Base-by-base conservation (phyloP, 2,113 vertebrate species). In the Amphilophus citrinellus region DNA sequence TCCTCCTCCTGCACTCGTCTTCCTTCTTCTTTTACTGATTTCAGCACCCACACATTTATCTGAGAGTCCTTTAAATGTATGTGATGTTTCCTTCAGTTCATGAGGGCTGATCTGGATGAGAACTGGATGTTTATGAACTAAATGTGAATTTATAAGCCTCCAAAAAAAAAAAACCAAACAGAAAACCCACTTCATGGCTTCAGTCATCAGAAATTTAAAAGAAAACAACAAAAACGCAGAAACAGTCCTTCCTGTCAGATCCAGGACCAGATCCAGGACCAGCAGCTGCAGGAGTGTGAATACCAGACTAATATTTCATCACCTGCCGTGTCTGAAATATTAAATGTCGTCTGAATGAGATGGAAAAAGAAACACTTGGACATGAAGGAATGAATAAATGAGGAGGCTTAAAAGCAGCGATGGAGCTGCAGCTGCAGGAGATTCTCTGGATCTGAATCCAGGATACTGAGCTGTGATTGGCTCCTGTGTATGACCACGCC, bases 241-340 rank as follows among this genome's bases (percentile, higher is more conserved):
- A 20, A 56, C 7, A 18, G 7, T 20, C 8, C 53, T 20, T 56
- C 53, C 18, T 56, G 18, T 7, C 50, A 56, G 17, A 73, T 13
- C 17, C 1, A 15, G 7, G 10, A 50, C 15, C 24, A 20, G 66
- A 71, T 53, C 17, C 44, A 30, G 44, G 66, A 73, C 27, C 47
- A 35, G 68, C 47, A 56, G 68, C 68, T 73, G 68, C 68, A 32
- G 68, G 27, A 32, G 47, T 73, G 20, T 35, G 42, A 56, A 7
- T 4, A 73, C n/a, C 68, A 73, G 68, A n/a, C 68, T 56, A 73
- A 56, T 73, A 73, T 73, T 73, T 56, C 27, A 73, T 73, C 68
- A 35, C 68, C 47, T 35, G 68, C 27, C 30, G 27, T 30, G 18
- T n/a, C 18, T 73, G 68, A 73, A 73, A 73, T 73, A 56, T 73